Percentiles rank a stretch among this genome's conserved stretches.
Evolutionary conservation across 1,140 invertebrate genomes (phyloP).

Genomic region (Gryon sp.): DNA sequence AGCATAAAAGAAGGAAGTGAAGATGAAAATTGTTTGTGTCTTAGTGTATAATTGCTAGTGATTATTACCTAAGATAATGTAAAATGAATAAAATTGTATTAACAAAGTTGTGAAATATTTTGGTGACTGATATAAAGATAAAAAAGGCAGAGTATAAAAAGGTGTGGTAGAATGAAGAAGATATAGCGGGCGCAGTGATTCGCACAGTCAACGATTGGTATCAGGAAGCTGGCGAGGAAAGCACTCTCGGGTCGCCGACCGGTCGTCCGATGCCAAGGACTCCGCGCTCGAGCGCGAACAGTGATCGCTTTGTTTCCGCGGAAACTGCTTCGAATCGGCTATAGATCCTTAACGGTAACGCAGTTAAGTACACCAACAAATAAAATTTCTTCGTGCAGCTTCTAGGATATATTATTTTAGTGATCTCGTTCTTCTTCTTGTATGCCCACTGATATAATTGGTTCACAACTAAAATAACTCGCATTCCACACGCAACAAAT

Average conservation of each 20-base stretch:
- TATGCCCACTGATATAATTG: neutral
- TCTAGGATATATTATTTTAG: conserved; percentile 1
- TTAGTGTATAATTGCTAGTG: no score
- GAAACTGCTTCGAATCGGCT: conserved; percentile 57
- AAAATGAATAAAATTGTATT: no score
- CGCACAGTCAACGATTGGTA: conserved; percentile 43
- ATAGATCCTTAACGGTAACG: conserved; percentile 63
- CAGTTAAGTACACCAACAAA: conserved; percentile 34
- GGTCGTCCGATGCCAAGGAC: conserved; percentile 74
- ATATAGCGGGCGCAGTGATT: conserved; percentile 12
- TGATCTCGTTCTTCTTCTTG: neutral
- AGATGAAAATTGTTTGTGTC: no score
- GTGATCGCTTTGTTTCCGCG: conserved; percentile 68
- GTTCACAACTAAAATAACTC: neutral
- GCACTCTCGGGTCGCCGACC: conserved; percentile 69
- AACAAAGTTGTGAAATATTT: no score
- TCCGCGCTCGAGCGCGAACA: conserved; percentile 66
- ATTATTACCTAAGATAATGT: no score
- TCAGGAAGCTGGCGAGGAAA: conserved; percentile 59
- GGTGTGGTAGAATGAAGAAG: conserved; percentile 10
- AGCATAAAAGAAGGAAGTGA: no score
- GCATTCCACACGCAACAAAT: no score
- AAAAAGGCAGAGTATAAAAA: neutral
- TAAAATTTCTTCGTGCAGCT: conserved; percentile 13
- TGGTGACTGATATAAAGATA: neutral